Conservation (phyloP, 2,888 invertebrate species). For the Sarcophaga variegata region DNA sequence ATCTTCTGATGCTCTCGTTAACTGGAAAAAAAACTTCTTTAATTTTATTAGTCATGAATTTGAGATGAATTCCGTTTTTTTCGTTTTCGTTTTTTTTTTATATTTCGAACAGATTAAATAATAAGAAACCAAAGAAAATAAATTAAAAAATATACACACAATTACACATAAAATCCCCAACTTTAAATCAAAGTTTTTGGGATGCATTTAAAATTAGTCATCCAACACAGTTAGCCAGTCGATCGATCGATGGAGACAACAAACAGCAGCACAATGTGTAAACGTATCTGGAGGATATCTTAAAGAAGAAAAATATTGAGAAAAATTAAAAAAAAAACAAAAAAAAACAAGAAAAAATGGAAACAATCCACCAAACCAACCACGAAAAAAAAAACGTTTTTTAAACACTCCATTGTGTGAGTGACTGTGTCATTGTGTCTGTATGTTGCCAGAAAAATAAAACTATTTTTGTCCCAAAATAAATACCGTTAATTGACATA, state of each 20-base stretch:
- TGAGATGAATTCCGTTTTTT: slow-evolving; percentile 10
- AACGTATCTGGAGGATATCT: slow-evolving; percentile 40
- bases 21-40: background rate
- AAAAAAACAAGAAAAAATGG: slow-evolving; percentile 1
- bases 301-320: background rate
- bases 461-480: slow-evolving; percentile 52
- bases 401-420: background rate
- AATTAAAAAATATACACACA: too few species aligned
- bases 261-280: slow-evolving; percentile 16
- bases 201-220: slow-evolving; percentile 54
- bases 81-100: background rate
- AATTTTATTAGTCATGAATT: slow-evolving; percentile 41
- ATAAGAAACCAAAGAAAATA: background rate
- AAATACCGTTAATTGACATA: slow-evolving; percentile 67
- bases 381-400: slow-evolving; percentile 57
- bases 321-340: background rate
- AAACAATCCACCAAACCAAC: slow-evolving; percentile 19
- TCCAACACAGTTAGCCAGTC: background rate
- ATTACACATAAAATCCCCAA: background rate
- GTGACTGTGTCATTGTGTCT: slow-evolving; percentile 60
- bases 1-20: background rate
- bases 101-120: background rate
- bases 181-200: slow-evolving; percentile 34
- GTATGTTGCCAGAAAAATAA: slow-evolving; percentile 33
- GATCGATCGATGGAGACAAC: slow-evolving; percentile 17